Base-by-base conservation (phyloP, 2,888 invertebrate genomes). In the Acanthacorydalis orientalis region DNA sequence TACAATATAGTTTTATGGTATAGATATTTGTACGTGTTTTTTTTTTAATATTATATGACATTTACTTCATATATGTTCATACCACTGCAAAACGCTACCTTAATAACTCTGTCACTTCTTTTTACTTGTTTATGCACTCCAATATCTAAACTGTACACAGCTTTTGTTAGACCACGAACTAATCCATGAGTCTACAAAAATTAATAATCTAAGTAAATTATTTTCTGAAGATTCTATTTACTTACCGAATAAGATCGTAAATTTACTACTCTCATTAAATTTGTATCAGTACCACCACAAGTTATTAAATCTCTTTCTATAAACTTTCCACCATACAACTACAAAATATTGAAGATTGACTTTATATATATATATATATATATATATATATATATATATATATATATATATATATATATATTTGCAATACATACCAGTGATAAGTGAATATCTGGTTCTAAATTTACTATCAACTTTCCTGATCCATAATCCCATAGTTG, bases 401-500 rank as follows among this genome's bases (percentile, higher is more conserved):
- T n/a, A n/a, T n/a, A n/a, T n/a, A n/a, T n/a, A n/a, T n/a, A n/a
- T n/a, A n/a, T n/a, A n/a, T n/a, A n/a, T n/a, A n/a, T n/a, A n/a
- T n/a, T n/a, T n/a, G 31, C 11, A 4, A 33, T 32, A 41, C 16
- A 42, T 43, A 47, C 47, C 16, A 23, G 15, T 4, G 35, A 32
- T 31, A 12, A n/a, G 42, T 60, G 56, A 41, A 63, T 59, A 56
- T 79, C 78, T 1, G 77, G 77, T 48, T 69, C 69, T 43, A 80
- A 64, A 11, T 69, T 72, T 51, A 69, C 68, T 40, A 80, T 73
- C 46, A 78, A 62, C 61, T 74, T 75, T 51, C 76, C 75, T n/a
- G 73, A 72, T 8, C 70, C 72, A 55, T 80, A 81, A 60, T 80
- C 79, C 75, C 78, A 81, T 23, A 78, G 53, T 59, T 79, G 77